Base-by-base conservation (phyloP, 1,140 invertebrate species). In the Batillaria attramentaria region DNA sequence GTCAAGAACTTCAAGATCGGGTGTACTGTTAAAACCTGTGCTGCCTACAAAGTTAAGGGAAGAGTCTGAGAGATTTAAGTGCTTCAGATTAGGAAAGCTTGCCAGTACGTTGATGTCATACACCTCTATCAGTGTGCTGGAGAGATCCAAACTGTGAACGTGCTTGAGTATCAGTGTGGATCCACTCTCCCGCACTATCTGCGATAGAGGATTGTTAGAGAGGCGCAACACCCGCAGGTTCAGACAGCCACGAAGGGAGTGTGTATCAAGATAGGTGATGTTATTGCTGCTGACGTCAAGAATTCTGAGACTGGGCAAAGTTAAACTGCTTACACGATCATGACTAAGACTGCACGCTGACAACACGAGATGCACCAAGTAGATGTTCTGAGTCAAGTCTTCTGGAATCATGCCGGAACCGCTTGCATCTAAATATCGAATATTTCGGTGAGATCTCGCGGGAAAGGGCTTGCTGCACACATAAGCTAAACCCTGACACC, bases 401-500 rank as follows among this genome's bases (percentile, higher is more conserved):
- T 43, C n/a, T 5, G 69, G n/a, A 0, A 13, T 50, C 43, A 77
- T 43, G 28, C 31, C 18, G 4, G 74, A 54, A 2, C 68, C 46
- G n/a, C 50, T 43, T 6, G 70, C 54, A 35, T 78, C 68, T 31
- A 69, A 43, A 18, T 66, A 69, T 5, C 50, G 28, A 3, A 69
- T 33, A 16, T 28, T n/a, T 10, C 31, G 35, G 16, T 46, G 43
- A 2, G 24, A 18, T 2, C 16, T 16, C 0, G n/a, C 76, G 6
- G 5, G 43, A 31, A 78, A 78, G 2, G 13, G 5, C 5, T 42
- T 35, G 10, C 28, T 70, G 43, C 76, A 78, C 0, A 28, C 33
- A 37, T 69, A 69, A 20, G 68, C 66, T n/a, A 69, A n/a, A n/a
- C 76, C 76, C 16, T 70, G 65, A 39, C 76, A 78, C 18, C n/a